Evolutionary conservation across 1,140 invertebrate species (phyloP), one percentile per base, ranked within the genome.

Genomic region (Cherax destructor): DNA sequence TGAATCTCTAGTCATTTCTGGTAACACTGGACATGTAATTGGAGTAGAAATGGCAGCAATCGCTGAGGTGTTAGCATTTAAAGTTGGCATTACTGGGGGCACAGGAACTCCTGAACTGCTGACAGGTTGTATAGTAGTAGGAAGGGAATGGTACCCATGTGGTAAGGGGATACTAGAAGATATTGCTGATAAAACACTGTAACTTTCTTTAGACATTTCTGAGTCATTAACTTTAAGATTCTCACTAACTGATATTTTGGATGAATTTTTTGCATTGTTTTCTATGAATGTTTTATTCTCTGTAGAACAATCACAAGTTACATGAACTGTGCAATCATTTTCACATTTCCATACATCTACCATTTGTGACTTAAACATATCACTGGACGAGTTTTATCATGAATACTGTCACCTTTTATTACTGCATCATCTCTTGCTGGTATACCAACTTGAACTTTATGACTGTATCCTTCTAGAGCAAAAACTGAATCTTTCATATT

Each of bases 31-130:
- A 9, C 61, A 76, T 77, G 85, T 30, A 24, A 87, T 87, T 30
- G 85, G 85, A 56, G 85, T 59, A 78, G 85, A 9, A 47, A 87
- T 87, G 7, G 85, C 72, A 3, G 85, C 59, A 59, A 87, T 87
- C 1, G 85, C 76, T 79, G 85, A 79, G 11, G 85, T 87, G 18
- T n/a, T 69, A 61, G 74, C 84, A 74, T 21, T 47, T 18, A 77
- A 52, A 41, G 11, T 76, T 78, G 49, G 52, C 76, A 61, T 74
- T 47, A 47, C 21, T 47, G 74, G 56, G 7, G 59, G 16, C 41
- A 47, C 7, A 24, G 85, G 52, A 59, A 87, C 59, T 59, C 74
- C 56, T 41, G 56, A 16, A 9, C 30, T 59, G 50, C 18, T 49
- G 21, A 65, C 52, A 52, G 79, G 49, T 9, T 83, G 61, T 47